Percentiles rank a stretch among this genome's conserved stretches.
Conservation (phyloP, 1,140 invertebrate species). For the Ylistrum balloti region DNA sequence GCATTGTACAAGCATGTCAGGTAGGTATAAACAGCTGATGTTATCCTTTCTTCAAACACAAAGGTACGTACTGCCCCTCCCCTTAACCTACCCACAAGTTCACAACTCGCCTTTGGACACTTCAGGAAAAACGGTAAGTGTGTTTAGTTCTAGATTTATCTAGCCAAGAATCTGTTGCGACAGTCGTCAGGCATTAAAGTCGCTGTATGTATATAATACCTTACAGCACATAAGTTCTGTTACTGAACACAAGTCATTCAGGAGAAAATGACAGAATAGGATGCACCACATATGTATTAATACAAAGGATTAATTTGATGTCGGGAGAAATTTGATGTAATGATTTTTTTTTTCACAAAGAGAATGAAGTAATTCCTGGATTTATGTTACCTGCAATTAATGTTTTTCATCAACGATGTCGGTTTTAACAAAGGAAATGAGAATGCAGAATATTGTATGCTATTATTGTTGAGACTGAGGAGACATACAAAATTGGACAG, state of each 20-base stretch:
- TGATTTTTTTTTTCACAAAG: neutral
- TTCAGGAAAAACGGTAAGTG: neutral
- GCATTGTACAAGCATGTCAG: neutral
- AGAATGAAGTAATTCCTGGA: neutral
- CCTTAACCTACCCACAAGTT: constrained; percentile 13
- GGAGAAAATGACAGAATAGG: neutral
- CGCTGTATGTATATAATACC: neutral
- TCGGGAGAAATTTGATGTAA: neutral
- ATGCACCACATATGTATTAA: neutral
- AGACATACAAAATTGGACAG: constrained; percentile 19
- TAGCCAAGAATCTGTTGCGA: neutral
- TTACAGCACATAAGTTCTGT: neutral
- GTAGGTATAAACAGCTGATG: constrained; percentile 10
- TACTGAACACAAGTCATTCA: constrained; percentile 14
- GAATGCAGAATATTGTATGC: constrained; percentile 18
- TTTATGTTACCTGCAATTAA: neutral
- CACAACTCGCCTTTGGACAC: neutral
- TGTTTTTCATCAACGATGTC: neutral
- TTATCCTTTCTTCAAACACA: neutral
- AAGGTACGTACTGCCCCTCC: neutral
- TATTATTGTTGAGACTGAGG: neutral
- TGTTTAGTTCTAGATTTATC: constrained; percentile 5
- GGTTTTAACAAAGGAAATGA: neutral
- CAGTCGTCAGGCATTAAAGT: neutral
- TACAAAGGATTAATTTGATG: neutral